Evolutionary conservation across 2,888 invertebrate genomes (phyloP).

Genomic region (Prenolepis imparis): DNA sequence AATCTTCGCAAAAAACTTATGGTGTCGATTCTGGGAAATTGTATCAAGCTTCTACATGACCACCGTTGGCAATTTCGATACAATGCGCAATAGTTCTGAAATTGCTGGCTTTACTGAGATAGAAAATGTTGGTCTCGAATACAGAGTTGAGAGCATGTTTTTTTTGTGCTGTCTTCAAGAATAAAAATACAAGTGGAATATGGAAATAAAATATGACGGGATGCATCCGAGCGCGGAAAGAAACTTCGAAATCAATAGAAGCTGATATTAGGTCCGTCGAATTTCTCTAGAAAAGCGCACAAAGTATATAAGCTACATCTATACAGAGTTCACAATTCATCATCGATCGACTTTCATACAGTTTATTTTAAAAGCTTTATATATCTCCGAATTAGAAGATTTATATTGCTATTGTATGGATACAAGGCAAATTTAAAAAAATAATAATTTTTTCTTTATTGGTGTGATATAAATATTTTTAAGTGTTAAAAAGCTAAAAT

Average conservation of each 20-base stretch:
- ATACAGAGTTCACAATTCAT: slow-evolving; percentile 17
- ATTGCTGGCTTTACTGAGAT: slow-evolving; percentile 34
- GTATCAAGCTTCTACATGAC: slow-evolving; percentile 3
- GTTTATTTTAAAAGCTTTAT: not conserved
- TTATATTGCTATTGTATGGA: not conserved
- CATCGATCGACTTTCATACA: slow-evolving; percentile 28
- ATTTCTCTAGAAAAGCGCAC: slow-evolving; percentile 11
- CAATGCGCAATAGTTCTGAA: slow-evolving; percentile 24
- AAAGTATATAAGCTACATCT: slow-evolving; percentile 26
- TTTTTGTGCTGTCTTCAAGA: slow-evolving; percentile 10
- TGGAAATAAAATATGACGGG: slow-evolving; percentile 50
- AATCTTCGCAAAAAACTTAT: not conserved
- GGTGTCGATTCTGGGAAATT: slow-evolving; percentile 34
- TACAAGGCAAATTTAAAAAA: not conserved
- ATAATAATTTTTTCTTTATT: not conserved
- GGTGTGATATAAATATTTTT: not conserved
- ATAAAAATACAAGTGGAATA: slow-evolving; percentile 65
- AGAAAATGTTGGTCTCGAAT: slow-evolving; percentile 20
- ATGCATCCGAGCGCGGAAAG: slow-evolving; percentile 5
- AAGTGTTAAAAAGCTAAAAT: not conserved
- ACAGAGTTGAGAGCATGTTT: slow-evolving; percentile 29
- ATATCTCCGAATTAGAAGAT: not conserved
- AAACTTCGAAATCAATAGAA: slow-evolving; percentile 46
- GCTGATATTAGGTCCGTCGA: slow-evolving; percentile 23
- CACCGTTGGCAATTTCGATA: slow-evolving; percentile 21